Conservation (phyloP, 92 coral and sea anemone species). For the Actinernus sp. region DNA sequence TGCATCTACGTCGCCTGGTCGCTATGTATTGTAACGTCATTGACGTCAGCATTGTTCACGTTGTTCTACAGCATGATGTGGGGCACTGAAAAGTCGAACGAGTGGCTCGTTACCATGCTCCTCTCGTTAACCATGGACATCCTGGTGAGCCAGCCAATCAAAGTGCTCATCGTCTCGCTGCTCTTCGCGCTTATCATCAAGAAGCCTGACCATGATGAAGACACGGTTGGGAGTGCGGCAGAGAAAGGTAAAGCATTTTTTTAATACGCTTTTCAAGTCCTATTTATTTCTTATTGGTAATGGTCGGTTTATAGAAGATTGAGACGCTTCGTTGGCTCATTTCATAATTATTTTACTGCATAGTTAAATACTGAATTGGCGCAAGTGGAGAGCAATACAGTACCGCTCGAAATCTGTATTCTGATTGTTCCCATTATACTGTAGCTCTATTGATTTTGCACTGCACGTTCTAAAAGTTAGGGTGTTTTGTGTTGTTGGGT, state of each 20-base stretch:
- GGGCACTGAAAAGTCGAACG: constrained; percentile 76
- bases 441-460: no score
- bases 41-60: constrained; percentile 55
- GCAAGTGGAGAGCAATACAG: no score
- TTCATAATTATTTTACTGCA: no score
- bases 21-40: constrained; percentile 50
- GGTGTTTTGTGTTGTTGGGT: no score
- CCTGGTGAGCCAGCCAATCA: constrained; percentile 72
- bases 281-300: no score
- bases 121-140: constrained; percentile 70
- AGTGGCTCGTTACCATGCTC: constrained; percentile 67
- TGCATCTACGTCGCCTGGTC: constrained; percentile 62
- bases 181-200: constrained; percentile 63
- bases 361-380: no score
- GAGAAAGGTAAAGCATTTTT: not conserved
- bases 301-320: no score
- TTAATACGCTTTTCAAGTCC: no score
- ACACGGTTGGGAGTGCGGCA: not conserved
- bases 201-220: constrained; percentile 48
- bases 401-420: no score
- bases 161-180: constrained; percentile 56
- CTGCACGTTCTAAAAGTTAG: no score
- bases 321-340: no score
- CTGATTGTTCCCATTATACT: no score
- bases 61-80: constrained; percentile 89